Evolutionary conservation across 2,797 vertebrate genomes (phyloP).

Genomic region (Enteromius afrohamiltoni): DNA sequence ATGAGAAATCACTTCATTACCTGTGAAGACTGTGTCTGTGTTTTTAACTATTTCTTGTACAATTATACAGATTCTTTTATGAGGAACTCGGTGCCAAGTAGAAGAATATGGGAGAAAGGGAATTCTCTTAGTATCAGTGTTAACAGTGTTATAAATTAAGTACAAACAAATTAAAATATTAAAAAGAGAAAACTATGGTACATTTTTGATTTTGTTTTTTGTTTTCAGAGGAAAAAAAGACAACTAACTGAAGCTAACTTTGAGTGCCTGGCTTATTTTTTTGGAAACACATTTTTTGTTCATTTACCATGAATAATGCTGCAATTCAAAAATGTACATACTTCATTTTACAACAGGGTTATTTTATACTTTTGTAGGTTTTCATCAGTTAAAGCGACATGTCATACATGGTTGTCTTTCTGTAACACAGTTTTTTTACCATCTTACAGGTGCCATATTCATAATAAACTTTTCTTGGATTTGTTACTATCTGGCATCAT

Average conservation of each 20-base stretch:
- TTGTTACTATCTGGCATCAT: constrained; percentile 97
- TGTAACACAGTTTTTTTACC: constrained; percentile 96
- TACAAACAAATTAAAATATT: constrained; percentile 99
- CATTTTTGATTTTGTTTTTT: constrained; percentile 81
- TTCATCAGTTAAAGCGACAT: constrained; percentile 86
- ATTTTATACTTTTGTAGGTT: constrained; percentile 98
- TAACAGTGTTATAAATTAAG: constrained; percentile 99
- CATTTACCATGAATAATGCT: constrained; percentile 98
- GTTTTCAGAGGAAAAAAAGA: constrained; percentile 54
- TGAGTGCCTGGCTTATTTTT: constrained; percentile 94
- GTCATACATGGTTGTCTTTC: constrained; percentile 96
- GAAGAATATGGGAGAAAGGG: constrained; percentile 94
- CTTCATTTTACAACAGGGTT: constrained; percentile 98
- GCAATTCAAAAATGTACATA: constrained; percentile 99
- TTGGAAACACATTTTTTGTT: constrained; percentile 80
- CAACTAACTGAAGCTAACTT: constrained; percentile 97
- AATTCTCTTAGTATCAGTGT: constrained; percentile 98
- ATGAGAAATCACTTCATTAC: constrained; percentile 97
- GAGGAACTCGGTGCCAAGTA: constrained; percentile 99
- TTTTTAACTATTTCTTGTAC: constrained; percentile 99
- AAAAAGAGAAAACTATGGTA: constrained; percentile 98
- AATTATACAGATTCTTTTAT: constrained; percentile 99
- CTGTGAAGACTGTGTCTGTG: constrained; percentile 99
- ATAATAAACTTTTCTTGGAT: constrained; percentile 99
- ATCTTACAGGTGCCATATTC: constrained; percentile 99